Evolutionary conservation across 2,888 invertebrate genomes (phyloP), one percentile per base, ranked within the genome.

Genomic region (Pollenia labialis): DNA sequence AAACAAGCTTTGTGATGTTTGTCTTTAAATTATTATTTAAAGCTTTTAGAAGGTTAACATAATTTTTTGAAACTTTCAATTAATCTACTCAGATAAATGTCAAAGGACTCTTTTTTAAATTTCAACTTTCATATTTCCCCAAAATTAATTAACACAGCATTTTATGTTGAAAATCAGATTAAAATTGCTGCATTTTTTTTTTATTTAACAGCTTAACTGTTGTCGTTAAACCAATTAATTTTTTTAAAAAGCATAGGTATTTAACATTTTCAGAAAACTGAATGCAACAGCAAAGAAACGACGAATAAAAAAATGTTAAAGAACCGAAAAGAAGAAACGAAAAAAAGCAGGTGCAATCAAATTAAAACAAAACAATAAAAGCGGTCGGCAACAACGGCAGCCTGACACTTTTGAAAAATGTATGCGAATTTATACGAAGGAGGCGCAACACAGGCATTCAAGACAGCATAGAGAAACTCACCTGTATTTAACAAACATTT

Each of bases 401-500:
- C 52, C 71, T 71, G 82, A 82, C 79, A 86, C 82, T 79, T 80
- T 79, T 85, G 72, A 72, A 58, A 74, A 80, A 52, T 46, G 46
- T n/a, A 46, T 18, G 52, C 16, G 32, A 32, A 16, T 52, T 23
- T 50, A 48, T 60, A 64, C 52, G 52, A 48, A 48, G 32, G 10
- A 56, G 54, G 62, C 6, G 32, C 42, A 69, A 46, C 46, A 60
- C 48, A 44, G 14, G 44, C 52, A 54, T 48, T 14, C 69, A n/a
- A 44, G 9, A 40, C 71, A 54, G 1, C 16, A 81, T 32, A 44
- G 23, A 64, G 77, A 56, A 79, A 80, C 58, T 84, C 87, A 87
- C 84, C 87, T 84, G 87, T 84, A 84, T 80, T 86, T 74, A 87
- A 48, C 58, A 79, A 86, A 82, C 62, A 86, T 69, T 86, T 79